Base-by-base conservation (phyloP, 2,797 vertebrate species). In the Anguilla obscura region DNA sequence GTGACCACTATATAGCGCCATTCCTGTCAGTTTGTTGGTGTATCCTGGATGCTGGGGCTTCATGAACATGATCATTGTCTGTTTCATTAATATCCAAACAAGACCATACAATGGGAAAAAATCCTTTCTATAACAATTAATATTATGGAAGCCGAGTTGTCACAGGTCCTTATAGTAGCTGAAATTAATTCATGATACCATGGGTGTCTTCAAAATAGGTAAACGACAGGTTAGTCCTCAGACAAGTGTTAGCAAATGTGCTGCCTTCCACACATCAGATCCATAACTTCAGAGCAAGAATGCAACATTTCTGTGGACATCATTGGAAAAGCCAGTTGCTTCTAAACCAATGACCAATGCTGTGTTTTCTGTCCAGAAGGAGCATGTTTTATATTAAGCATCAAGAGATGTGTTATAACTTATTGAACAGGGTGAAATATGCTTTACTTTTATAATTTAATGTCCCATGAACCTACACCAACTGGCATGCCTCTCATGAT, bases 401-500 rank as follows among this genome's bases (percentile, higher is more conserved):
- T 54, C 12, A 54, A 1, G 8, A 14, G 9, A 54, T 14, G 7
- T 54, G 40, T 45, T 54, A 54, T 54, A 54, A 54, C 50, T 52
- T 12, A 52, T 52, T 52, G 50, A 52, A 52, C 50, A 12, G 50
- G 50, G 10, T 52, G 7, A 52, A 52, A 52, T 52, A 12, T 52
- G 10, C 50, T 52, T 52, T 12, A 52, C 50, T 52, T 52, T 52
- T 52, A 52, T 52, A 52, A 8, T 52, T 52, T 52, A 8, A 52
- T 12, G 7, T 52, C 50, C 10, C 10, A 52, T 52, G 50, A 52
- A 52, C 50, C 50, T 52, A 52, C 4, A 12, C 50, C 50, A 12
- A 8, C 50, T 0, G 50, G 50, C 50, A 18, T 63, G 21, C 21
- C 21, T 16, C 21, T 63, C 91, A 95, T 94, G 90, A 93, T 95